phyloP scores from a whole-genome alignment of 2,797 vertebrate genomes.

The Enteromius thamalakanensis region DNA sequence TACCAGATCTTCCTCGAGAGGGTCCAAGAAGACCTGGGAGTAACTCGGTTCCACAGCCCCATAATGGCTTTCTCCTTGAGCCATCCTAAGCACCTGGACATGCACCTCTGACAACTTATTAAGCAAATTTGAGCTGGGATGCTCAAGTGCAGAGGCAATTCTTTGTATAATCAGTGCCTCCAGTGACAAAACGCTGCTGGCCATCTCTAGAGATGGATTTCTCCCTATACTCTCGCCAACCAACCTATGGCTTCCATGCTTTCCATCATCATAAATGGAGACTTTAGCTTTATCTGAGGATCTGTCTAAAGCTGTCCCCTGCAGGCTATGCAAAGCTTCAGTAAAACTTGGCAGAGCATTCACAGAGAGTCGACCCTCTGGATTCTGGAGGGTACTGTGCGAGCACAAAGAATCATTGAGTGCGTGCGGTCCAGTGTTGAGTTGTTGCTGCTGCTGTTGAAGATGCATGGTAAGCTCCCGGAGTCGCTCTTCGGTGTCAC shows the following conservation, averaged over 20 bases:
- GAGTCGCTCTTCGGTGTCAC: conserved; percentile 87
- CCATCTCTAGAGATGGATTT: conserved; percentile 37
- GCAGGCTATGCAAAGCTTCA: conserved; percentile 75
- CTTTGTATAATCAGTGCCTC: conserved; percentile 84
- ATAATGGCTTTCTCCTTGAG: conserved; percentile 11
- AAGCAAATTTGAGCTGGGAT: conserved; percentile 68
- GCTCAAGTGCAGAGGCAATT: conserved; percentile 82
- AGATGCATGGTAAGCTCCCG: conserved; percentile 86
- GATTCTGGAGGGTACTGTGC: conserved; percentile 83
- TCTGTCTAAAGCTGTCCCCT: conserved; percentile 73
- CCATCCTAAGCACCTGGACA: conserved; percentile 27
- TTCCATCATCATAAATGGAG: conserved; percentile 20
- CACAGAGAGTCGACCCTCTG: conserved; percentile 75
- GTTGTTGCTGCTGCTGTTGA: conserved; percentile 83
- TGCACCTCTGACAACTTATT: conserved; percentile 58
- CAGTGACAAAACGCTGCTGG: conserved; percentile 70
- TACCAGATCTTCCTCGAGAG: conserved; percentile 27
- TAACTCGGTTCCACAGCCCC: not conserved
- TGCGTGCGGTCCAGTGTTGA: not conserved
- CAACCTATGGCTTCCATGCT: not conserved
- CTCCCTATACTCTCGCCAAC: not conserved
- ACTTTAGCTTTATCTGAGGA: not conserved
- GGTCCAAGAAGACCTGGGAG: conserved; percentile 37
- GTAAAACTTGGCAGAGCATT: conserved; percentile 72
- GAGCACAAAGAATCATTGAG: not conserved